Evolutionary conservation across 2,113 vertebrate genomes (phyloP), one percentile per base, ranked within the genome.

Genomic region (Sceloporus tristichus): DNA sequence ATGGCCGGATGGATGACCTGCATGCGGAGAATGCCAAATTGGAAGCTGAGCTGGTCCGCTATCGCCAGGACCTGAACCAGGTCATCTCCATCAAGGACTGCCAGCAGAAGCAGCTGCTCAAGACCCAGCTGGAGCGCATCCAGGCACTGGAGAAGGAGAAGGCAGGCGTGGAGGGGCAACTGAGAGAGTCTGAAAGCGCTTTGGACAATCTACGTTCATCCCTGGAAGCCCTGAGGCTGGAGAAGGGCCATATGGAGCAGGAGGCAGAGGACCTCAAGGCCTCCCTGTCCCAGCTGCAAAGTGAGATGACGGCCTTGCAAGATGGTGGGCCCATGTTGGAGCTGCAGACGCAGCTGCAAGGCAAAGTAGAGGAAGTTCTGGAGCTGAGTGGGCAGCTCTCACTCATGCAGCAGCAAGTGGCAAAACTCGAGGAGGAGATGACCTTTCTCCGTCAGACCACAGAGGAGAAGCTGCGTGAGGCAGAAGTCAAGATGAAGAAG

Each of bases 21-120:
- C 96, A 99, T 79, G 98, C 98, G 0, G 98, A 99, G 92, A 98
- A 98, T 80, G 98, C 98, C 91, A 98, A 99, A 90, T 95, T 99
- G 48, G 97, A 96, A 0, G 98, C 98, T 19, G 97, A 99, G 91
- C 94, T 99, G 73, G 95, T 98, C 76, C 97, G 97, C 1, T 99
- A 98, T 42, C 96, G 98, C 4, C 96, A 98, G 9, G 98, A 99
- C 85, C 96, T 99, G 68, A 98, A 98, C 75, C 97, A 98, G 68
- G 98, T 99, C 73, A 97, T 99, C 90, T 94, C 97, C 78, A 97
- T 98, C 96, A 99, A 99, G 95, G 99, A 99, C 79, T 97, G 95
- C 7, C 99, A 99, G 54, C 98, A 99, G 91, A 98, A 98, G 84
- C 97, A 98, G n/a, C 97, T 98, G 16, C 97, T 99, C 88, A 96